Percentiles rank a stretch among this genome's conserved stretches.
These are phyloP conservation scores for Zaprionus tsacasi DNA, from an alignment of 1,140 invertebrate genomes.

Conservation along the genomic window DNA sequence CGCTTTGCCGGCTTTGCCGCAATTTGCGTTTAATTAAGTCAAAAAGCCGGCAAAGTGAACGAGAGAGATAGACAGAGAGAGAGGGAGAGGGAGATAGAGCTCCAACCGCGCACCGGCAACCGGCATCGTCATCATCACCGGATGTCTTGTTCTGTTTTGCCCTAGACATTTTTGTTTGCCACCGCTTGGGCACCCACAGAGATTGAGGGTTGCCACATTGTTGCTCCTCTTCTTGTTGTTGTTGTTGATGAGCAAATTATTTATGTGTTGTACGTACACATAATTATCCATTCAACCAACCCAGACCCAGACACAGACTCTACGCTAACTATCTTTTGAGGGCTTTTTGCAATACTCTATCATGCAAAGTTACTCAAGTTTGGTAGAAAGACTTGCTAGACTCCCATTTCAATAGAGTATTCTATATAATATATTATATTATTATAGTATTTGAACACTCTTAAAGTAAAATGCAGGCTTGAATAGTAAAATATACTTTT, in stretches of 20 bases:
- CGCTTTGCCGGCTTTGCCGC: constrained; percentile 50
- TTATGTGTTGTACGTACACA: constrained; percentile 79
- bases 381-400: background rate
- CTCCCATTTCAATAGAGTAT: background rate
- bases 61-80: background rate
- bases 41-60: constrained; percentile 35
- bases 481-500: no score
- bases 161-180: constrained; percentile 49
- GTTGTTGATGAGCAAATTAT: constrained; percentile 66
- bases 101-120: constrained; percentile 6
- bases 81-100: background rate
- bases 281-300: constrained; percentile 64
- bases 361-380: background rate
- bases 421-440: background rate
- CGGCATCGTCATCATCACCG: constrained; percentile 47
- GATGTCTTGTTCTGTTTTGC: constrained; percentile 72
- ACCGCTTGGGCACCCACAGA: constrained; percentile 48
- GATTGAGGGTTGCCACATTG: constrained; percentile 43
- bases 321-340: constrained; percentile 38
- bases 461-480: no score
- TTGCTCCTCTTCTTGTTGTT: constrained; percentile 16
- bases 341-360: constrained; percentile 23
- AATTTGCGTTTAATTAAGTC: constrained; percentile 79
- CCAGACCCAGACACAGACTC: constrained; percentile 6
- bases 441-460: no score